Evolutionary conservation across 1,140 invertebrate genomes (phyloP).

Genomic region (Drosophila tsacasi): DNA sequence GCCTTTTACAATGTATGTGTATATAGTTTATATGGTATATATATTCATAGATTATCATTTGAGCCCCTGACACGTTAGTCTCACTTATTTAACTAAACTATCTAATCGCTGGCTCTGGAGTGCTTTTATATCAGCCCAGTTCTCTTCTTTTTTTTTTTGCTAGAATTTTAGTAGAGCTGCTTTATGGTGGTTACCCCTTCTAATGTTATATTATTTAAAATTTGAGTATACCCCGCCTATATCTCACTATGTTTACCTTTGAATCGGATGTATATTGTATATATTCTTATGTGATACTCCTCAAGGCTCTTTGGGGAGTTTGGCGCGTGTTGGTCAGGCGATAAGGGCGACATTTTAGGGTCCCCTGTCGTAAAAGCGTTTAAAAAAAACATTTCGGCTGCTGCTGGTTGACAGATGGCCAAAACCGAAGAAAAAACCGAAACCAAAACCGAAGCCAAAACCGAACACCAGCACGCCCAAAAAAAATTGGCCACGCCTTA

Average conservation of each 20-base stretch:
- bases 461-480: slow-evolving; percentile 7
- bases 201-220: slow-evolving; percentile 2
- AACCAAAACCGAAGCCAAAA: neutral
- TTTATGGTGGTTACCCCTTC: neutral
- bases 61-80: slow-evolving; percentile 37
- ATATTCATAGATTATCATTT: slow-evolving; percentile 26
- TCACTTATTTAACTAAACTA: slow-evolving; percentile 44
- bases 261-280: slow-evolving; percentile 37
- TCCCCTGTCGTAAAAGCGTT: slow-evolving; percentile 18
- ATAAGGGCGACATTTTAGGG: slow-evolving; percentile 37
- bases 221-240: slow-evolving; percentile 19
- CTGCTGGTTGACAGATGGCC: slow-evolving; percentile 31
- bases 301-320: slow-evolving; percentile 62
- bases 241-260: slow-evolving; percentile 54
- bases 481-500: slow-evolving; percentile 35
- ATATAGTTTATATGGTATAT: neutral
- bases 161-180: neutral
- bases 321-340: slow-evolving; percentile 59
- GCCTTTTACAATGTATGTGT: neutral
- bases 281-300: slow-evolving; percentile 41
- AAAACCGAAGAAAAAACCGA: slow-evolving; percentile 4
- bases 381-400: slow-evolving; percentile 4
- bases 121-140: slow-evolving; percentile 8
- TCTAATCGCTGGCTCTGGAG: slow-evolving; percentile 30
- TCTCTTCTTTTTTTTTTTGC: neutral